These are phyloP conservation scores for Metallyticus violacea DNA, from an alignment of 2,888 invertebrate species.

Conservation along the genomic window DNA sequence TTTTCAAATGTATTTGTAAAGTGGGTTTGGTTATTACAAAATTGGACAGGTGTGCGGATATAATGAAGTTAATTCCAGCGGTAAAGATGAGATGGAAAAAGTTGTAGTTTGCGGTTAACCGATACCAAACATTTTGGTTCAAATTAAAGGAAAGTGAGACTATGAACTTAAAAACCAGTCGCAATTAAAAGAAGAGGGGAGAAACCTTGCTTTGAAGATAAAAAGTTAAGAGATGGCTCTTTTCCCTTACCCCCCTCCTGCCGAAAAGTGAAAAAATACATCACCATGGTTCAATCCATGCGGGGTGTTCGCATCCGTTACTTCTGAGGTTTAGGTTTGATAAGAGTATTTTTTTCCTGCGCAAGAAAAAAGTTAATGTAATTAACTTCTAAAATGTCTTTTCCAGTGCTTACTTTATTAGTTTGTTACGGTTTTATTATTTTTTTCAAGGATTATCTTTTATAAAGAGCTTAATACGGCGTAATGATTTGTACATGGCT, in stretches of 20 bases:
- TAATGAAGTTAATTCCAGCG: neutral
- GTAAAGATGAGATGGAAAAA: neutral
- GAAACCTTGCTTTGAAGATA: neutral
- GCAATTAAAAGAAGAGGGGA: neutral
- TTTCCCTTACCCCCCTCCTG: neutral
- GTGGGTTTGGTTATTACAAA: neutral
- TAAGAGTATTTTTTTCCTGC: too few relatives aligned
- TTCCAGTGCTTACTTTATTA: too few relatives aligned
- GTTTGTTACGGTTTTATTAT: too few relatives aligned
- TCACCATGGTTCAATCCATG: neutral
- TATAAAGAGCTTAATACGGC: too few relatives aligned
- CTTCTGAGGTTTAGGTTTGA: neutral
- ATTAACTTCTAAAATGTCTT: too few relatives aligned
- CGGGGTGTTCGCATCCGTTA: neutral
- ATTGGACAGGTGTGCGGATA: neutral
- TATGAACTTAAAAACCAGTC: neutral
- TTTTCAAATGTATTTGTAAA: neutral
- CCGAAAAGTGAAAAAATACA: too few relatives aligned
- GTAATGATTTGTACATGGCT: too few relatives aligned
- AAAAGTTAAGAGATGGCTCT: neutral
- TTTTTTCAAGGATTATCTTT: too few relatives aligned
- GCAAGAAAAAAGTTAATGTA: too few relatives aligned
- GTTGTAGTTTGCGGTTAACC: neutral
- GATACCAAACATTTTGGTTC: neutral
- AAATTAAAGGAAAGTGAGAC: neutral